Conservation (phyloP, 2,797 vertebrate species). For the Ibycter americanus region DNA sequence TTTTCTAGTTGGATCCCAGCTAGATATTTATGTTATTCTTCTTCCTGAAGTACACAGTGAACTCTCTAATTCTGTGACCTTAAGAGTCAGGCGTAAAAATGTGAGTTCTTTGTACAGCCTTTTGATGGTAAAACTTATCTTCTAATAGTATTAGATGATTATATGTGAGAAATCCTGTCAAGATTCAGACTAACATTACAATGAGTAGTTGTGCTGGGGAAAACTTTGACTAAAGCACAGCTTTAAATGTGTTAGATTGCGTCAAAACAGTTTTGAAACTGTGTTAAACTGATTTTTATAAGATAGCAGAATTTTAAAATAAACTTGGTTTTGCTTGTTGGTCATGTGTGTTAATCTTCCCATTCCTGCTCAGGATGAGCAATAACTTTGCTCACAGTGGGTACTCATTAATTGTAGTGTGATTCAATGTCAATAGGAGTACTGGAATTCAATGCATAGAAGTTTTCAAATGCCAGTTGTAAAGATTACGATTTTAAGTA, state of each 20-base stretch:
- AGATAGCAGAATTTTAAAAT: background rate
- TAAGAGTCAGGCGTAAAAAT: background rate
- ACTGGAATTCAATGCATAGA: background rate
- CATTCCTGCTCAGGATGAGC: background rate
- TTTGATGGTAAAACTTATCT: background rate
- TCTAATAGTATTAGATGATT: background rate
- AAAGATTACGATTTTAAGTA: background rate
- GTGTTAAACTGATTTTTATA: background rate
- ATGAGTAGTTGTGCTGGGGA: background rate
- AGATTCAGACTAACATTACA: background rate
- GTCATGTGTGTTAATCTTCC: background rate
- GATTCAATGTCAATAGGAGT: background rate
- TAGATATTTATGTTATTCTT: background rate
- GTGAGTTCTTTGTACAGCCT: background rate
- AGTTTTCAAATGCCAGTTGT: background rate
- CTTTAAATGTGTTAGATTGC: background rate
- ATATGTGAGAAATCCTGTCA: background rate
- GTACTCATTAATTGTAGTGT: background rate
- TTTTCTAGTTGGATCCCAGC: background rate
- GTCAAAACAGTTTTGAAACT: background rate
- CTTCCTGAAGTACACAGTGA: background rate
- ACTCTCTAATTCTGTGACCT: background rate
- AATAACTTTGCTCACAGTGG: background rate
- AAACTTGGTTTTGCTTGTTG: background rate
- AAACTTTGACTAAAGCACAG: background rate